Base-by-base conservation (phyloP, 1,140 invertebrate genomes). In the Littorina saxatilis region DNA sequence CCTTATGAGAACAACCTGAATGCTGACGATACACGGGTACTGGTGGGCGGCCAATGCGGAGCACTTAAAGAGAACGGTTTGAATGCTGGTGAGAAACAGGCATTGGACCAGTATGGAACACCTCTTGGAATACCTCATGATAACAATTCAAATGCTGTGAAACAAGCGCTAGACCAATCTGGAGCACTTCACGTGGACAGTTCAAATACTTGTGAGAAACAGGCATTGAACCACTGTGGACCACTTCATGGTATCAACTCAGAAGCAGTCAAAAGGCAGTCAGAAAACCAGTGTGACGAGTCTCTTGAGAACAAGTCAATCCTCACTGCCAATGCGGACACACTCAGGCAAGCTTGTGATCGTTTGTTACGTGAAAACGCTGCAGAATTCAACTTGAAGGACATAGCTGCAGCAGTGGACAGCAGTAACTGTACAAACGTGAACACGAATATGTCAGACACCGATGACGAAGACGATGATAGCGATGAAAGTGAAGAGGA, bases 381-480 rank as follows among this genome's bases (percentile, higher is more conserved):
- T 50, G 50, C 23, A 11, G 50, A 75, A 52, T 15, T 9, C n/a
- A 47, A 50, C 32, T 39, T 35, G 15, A 78, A 20, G 4, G 39
- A 78, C 23, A 63, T 78, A 3, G 39, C 35, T 27, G 52, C 29
- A 35, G 52, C 32, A 23, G 75, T 11, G 9, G n/a, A n/a, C n/a
- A n/a, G n/a, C n/a, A n/a, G n/a, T n/a, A n/a, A n/a, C n/a, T n/a
- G n/a, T n/a, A n/a, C n/a, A n/a, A n/a, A n/a, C n/a, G n/a, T n/a
- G n/a, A n/a, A n/a, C n/a, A n/a, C n/a, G n/a, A n/a, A n/a, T n/a
- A n/a, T n/a, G n/a, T n/a, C n/a, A n/a, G 58, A 66, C 3, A 2
- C n/a, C 40, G 76, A 79, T 29, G 75, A 78, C 23, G 52, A n/a
- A 35, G 37, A n/a, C 3, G 76, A 79, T 4, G 75, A 78, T 23